A percentile compares a stretch with the other conserved stretches of the same genome.
Conservation (phyloP, 1,140 invertebrate species). For the Penaeus vannamei region DNA sequence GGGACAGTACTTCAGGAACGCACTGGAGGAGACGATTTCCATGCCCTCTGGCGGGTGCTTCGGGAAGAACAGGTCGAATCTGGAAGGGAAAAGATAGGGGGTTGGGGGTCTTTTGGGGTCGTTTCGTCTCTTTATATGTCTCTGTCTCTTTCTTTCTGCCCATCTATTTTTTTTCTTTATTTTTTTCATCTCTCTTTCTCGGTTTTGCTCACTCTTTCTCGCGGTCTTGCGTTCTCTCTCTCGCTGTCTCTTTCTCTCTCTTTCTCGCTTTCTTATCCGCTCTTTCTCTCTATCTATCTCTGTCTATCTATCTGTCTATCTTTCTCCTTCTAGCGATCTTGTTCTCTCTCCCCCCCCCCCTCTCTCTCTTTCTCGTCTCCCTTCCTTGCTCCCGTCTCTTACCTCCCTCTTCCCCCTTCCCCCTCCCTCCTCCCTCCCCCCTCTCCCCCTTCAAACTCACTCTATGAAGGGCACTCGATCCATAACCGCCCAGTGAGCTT, state of each 20-base stretch:
- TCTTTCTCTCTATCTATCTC: no score
- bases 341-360: no score
- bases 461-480: slow-evolving; percentile 16
- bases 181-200: no score
- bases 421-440: no score
- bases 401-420: no score
- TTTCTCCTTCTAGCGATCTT: no score
- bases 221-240: background rate
- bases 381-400: no score
- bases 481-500: background rate
- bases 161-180: background rate
- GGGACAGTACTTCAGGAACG: slow-evolving; percentile 10
- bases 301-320: no score
- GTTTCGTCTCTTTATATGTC: background rate
- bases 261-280: no score
- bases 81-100: background rate
- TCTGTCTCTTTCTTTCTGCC: background rate
- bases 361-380: no score
- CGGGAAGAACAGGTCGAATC: slow-evolving; percentile 35
- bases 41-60: slow-evolving; percentile 3
- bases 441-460: background rate
- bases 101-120: no score
- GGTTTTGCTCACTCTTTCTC: background rate
- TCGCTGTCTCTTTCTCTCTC: no score
- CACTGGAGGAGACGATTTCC: background rate